Evolutionary conservation across 2,113 vertebrate species (phyloP).

Genomic region (Brachionichthys hirsutus): DNA sequence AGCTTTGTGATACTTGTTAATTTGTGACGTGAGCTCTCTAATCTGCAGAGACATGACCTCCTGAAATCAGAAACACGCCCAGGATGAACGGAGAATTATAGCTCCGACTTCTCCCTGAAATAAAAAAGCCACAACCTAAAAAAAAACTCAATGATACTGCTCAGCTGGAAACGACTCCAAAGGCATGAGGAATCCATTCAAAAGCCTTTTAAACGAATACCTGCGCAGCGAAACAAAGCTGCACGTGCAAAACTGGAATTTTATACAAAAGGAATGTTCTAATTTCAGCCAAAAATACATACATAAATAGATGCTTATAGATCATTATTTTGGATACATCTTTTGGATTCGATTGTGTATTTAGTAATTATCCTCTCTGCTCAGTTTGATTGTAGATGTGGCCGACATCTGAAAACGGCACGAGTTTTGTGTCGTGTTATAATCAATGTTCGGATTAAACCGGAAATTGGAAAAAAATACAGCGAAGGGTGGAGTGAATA

Average conservation of each 20-base stretch:
- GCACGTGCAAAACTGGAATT: not conserved
- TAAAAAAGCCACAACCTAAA: conserved; percentile 5
- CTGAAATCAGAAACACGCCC: not conserved
- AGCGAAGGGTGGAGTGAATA: not conserved
- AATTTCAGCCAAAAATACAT: not conserved
- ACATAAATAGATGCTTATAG: no score
- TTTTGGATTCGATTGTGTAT: not conserved
- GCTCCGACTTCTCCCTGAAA: not conserved
- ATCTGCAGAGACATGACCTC: not conserved
- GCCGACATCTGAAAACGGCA: not conserved
- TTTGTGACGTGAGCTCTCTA: not conserved
- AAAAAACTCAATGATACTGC: conserved; percentile 7
- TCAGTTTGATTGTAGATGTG: conserved; percentile 16
- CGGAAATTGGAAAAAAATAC: not conserved
- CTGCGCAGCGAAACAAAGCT: conserved; percentile 30
- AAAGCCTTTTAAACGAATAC: conserved; percentile 59
- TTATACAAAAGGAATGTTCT: not conserved
- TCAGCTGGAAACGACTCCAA: conserved; percentile 16
- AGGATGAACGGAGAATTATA: conserved; percentile 7
- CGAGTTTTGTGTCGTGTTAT: conserved; percentile 14
- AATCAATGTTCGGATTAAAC: conserved; percentile 12
- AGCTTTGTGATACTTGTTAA: not conserved
- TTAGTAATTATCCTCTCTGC: not conserved
- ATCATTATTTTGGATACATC: not conserved
- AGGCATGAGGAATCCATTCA: conserved; percentile 29